Evolutionary conservation across 2,797 vertebrate genomes (phyloP), one percentile per base, ranked within the genome.

Genomic region (Acanthiza pusilla): DNA sequence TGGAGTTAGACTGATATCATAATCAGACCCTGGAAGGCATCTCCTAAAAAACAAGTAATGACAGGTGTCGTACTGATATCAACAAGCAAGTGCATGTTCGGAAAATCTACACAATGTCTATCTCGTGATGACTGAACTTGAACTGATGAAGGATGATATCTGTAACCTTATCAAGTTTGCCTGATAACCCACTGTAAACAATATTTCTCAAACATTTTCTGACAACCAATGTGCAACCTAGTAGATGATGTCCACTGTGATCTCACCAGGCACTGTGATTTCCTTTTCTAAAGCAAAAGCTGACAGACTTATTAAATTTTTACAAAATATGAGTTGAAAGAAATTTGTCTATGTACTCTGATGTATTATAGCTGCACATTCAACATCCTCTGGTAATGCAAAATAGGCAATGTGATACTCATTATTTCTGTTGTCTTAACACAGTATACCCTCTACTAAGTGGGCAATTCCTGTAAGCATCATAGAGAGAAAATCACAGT

Each of bases 121-220:
- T 95, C 93, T 88, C 73, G 77, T 40, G 83, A 58, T 94, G 85
- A 87, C 71, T 95, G 75, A 88, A 82, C 68, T 92, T 92, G 93
- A 94, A 88, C 63, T 94, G 95, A 97, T 96, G 88, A 82, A 85
- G 80, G 95, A 57, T 96, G 96, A 96, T 94, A 96, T 96, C 87
- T 93, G 62, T 94, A 96, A 97, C 96, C 97, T 97, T 97, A 97
- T 96, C 91, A 94, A 94, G 74, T 77, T 95, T 94, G 90, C 88
- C 62, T 93, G 88, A 91, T 85, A 91, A 63, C 71, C 79, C 93
- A 71, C 85, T 94, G 86, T 93, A 96, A 98, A 96, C 75, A 90
- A 78, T 96, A 97, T 98, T 97, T 97, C 95, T 96, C 82, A 96
- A 96, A 97, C 81, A 36, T 65, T 91, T 96, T 94, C 91, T 94